Evolutionary conservation across 2,113 vertebrate genomes (phyloP), one percentile per base, ranked within the genome.

Genomic region (Misgurnus mizolepis): DNA sequence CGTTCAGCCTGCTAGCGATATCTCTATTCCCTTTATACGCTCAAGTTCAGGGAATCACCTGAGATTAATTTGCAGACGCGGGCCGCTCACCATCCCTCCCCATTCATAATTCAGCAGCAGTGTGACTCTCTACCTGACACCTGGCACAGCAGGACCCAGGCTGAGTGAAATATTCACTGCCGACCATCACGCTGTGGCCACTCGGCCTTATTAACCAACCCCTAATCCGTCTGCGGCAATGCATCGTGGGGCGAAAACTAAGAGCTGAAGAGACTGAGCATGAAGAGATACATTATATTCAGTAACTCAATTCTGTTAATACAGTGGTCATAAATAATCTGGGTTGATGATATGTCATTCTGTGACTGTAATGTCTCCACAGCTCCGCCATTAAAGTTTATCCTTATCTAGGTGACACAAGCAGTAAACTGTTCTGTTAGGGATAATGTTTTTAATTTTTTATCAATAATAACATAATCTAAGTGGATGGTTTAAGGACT

Each of bases 21-120:
- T 67, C 41, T 77, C 55, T 22, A 58, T 69, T 1, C 70, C 70
- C 71, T 65, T 65, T 64, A 79, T 84, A 74, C 83, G 77, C 67
- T 81, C 41, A 85, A 83, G 88, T 86, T 86, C 6, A 53, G 14
- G 45, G 84, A 88, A 73, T 87, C 92, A 88, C 88, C 85, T 27
- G 86, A 86, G 87, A 90, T 85, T 89, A 85, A 87, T 82, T 86
- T 86, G 83, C 60, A 73, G 78, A 67, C 83, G 78, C 79, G 82
- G 89, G 89, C 89, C 85, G 85, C 84, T 88, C 89, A 81, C 80
- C 64, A 67, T 88, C 89, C 86, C 87, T 7, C 50, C 85, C 84
- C 80, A 91, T 92, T 89, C 89, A 93, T 93, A 91, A 93, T 93
- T 92, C 88, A 93, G 90, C 53, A 70, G 81, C 71, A 68, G 84